Evolutionary conservation across 2,113 vertebrate genomes (phyloP).

Genomic region (Erythrocebus patas): DNA sequence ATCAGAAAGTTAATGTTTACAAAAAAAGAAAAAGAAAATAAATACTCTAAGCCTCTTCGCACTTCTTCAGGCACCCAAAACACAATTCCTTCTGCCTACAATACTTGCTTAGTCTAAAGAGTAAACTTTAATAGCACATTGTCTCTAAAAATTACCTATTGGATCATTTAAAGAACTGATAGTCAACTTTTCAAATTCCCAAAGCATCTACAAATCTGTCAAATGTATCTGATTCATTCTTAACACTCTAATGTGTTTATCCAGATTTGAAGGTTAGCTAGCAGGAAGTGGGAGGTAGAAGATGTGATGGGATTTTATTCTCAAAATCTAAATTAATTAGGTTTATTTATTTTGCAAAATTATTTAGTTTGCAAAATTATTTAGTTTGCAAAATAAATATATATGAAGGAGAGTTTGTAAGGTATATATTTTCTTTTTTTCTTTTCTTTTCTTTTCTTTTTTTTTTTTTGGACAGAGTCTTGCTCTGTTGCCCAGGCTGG

Average conservation of each 20-base stretch:
- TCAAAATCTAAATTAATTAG: constrained; percentile 22
- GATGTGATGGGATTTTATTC: neutral
- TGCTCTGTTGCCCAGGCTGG: too few relatives aligned
- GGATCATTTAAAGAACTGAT: neutral
- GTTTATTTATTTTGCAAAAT: constrained; percentile 29
- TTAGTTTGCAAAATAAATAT: constrained; percentile 20
- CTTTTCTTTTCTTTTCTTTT: too few relatives aligned
- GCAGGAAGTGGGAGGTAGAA: neutral
- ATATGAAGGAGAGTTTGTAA: neutral
- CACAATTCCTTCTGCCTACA: neutral
- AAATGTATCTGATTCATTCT: neutral
- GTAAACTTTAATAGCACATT: neutral
- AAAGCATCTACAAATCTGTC: neutral
- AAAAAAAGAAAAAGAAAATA: neutral
- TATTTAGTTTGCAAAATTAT: constrained; percentile 53
- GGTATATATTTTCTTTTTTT: neutral
- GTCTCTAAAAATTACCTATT: neutral
- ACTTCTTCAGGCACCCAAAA: neutral
- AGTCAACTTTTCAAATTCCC: neutral
- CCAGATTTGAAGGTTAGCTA: neutral
- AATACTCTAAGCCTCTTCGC: neutral
- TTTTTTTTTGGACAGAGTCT: too few relatives aligned
- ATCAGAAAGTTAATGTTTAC: neutral
- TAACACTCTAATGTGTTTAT: neutral
- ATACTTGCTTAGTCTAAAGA: neutral